Evolutionary conservation across 2,797 vertebrate species (phyloP), one percentile per base, ranked within the genome.

Genomic region (Enoplosus armatus): DNA sequence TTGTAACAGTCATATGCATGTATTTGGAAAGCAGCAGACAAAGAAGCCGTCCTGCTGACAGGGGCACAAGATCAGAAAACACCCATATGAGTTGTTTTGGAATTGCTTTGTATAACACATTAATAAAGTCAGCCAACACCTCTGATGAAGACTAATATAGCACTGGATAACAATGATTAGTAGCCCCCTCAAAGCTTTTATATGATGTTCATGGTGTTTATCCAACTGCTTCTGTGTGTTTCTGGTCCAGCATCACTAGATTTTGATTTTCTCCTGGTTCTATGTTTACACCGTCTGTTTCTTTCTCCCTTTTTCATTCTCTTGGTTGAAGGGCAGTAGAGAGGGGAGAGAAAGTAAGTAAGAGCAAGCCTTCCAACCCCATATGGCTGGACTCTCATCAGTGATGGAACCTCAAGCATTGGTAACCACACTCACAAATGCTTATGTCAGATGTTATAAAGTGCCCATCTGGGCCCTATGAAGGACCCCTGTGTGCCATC

Each of bases 381-480:
- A 64, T 70, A 77, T 77, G 77, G 84, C 76, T 88, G 74, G 77
- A 85, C 76, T 89, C 86, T n/a, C 81, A 82, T 87, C 83, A 91
- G 79, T 72, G 75, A 74, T 74, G 79, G 82, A 90, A 92, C 87
- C 91, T 78, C 87, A 91, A 90, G 82, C 85, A 56, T 47, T 82
- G 75, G 86, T 91, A 87, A 91, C 87, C 87, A 87, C 86, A 89
- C 88, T 90, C 83, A 89, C 84, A 91, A 91, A 93, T 93, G 92
- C 89, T 93, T 87, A 92, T 92, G 90, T 93, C 90, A 92, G 85
- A 93, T 91, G 88, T 92, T 92, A 90, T 92, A 86, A 93, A 92
- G 87, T 90, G 79, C 82, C 83, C 78, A 89, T 82, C 88, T 88
- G 82, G 87, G 80, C 85, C 87, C 91, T 80, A 93, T 93, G 87